Evolutionary conservation across 2,113 vertebrate genomes (phyloP).

Genomic region (Nannobrachium achirus): DNA sequence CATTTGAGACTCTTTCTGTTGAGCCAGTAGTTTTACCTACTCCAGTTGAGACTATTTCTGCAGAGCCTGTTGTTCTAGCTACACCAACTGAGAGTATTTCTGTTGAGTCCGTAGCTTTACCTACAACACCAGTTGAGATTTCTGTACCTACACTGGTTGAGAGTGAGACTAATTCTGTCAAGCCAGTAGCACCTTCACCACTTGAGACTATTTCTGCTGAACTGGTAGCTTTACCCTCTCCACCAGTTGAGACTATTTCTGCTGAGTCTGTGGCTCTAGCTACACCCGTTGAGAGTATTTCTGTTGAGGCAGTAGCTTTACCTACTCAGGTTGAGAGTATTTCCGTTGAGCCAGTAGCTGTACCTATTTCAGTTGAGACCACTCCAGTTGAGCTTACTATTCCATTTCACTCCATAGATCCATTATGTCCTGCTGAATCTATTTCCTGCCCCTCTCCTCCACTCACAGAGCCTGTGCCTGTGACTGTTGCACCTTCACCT

Average conservation of each 20-base stretch:
- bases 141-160: background rate
- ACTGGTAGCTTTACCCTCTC: background rate
- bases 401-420: background rate
- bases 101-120: background rate
- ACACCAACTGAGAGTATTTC: background rate
- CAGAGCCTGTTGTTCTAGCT: conserved; percentile 5
- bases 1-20: conserved; percentile 13
- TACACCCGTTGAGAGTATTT: no score
- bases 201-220: conserved; percentile 18
- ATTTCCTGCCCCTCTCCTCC: background rate
- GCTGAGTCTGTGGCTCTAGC: conserved; percentile 11
- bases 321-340: background rate
- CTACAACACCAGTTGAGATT: background rate
- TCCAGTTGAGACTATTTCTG: background rate
- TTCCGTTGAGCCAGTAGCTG: no score
- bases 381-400: background rate
- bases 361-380: background rate
- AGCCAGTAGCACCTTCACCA: background rate
- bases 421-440: conserved; percentile 10
- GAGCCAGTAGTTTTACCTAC: background rate
- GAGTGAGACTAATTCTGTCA: conserved; percentile 1
- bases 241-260: background rate
- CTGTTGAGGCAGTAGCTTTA: background rate
- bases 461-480: background rate
- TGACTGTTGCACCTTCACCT: background rate